Evolutionary conservation across 92 coral and sea anemone species (phyloP), one percentile per base, ranked within the genome.

Genomic region (Epizoanthus stellaris): DNA sequence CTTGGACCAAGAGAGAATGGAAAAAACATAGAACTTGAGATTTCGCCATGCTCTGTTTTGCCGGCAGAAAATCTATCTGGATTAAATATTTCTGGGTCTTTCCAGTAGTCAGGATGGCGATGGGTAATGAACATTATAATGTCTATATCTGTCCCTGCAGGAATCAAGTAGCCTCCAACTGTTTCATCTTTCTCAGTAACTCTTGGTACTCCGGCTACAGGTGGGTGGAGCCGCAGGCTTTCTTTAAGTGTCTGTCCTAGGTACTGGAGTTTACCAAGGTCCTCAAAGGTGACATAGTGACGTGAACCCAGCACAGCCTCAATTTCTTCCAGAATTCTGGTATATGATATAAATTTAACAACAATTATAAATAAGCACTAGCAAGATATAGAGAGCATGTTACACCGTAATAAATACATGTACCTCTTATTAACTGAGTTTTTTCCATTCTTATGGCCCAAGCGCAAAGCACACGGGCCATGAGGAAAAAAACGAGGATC

Each of bases 1-100:
- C 93, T 89, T 1, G 93, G 98, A n/a, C 98, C 98, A 17, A 88
- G 34, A 21, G 95, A 90, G 73, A 95, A 95, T 4, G 98, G 95
- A 30, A 76, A 82, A 76, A 73, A 93, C 0, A 73, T 88, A 21
- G 81, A 63, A 65, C 53, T 85, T 36, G 92, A 79, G 21, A 80
- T 85, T 49, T 70, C 72, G 15, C 14, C 56, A 6, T 52, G 56
- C 0, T 21, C 68, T 15, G 77, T 88, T 0, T 25, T 80, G 30
- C 59, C 88, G 14, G 80, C 65, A 11, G 91, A 79, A 89, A 95
- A 95, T 80, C 98, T 81, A 39, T 88, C 95, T 36, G 98, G 98
- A 76, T 95, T 88, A 85, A 95, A 95, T 23, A 88, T 68, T 45
- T 73, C 86, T 65, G 98, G 98, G 25, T 95, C 79, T 36, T 73